Base-by-base conservation (phyloP, 2,888 invertebrate species). In the Macrophya alboannulata region DNA sequence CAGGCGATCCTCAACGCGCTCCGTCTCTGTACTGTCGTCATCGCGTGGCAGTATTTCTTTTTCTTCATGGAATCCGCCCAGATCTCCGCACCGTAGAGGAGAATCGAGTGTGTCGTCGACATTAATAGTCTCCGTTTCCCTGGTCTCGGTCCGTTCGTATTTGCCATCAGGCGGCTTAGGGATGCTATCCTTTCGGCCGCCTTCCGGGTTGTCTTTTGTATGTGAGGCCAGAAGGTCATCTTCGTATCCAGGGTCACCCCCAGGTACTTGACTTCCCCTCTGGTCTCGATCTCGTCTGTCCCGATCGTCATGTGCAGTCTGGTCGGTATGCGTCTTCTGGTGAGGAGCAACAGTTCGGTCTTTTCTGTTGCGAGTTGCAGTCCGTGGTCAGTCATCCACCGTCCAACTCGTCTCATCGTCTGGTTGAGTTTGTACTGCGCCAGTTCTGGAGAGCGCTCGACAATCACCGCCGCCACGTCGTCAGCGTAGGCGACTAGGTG, bases 51-150 rank as follows among this genome's bases (percentile, higher is more conserved):
- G 48, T 87, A 86, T n/a, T 83, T 87, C 21, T 87, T 82, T 3
- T 12, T 84, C 45, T 85, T 15, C 0, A 89, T 51, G 51, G 87
- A 40, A 10, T 85, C 83, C 0, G 86, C 87, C 88, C 87, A 88
- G 2, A 89, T 65, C 71, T 88, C 87, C 62, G 87, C 87, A 6
- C 88, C 88, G 65, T 88, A 89, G 10, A 89, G 86, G 25, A 89
- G 84, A 21, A 87, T 86, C 48, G 89, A 89, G 85, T 89, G 84
- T 0, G 79, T n/a, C n/a, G n/a, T n/a, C n/a, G n/a, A n/a, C n/a
- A n/a, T n/a, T n/a, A n/a, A n/a, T n/a, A n/a, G n/a, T n/a, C n/a
- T n/a, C n/a, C n/a, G n/a, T n/a, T n/a, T n/a, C n/a, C n/a, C n/a
- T n/a, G n/a, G n/a, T n/a, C n/a, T n/a, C n/a, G n/a, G n/a, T n/a